phyloP scores from a whole-genome alignment of 2,797 vertebrate genomes.

The Prionace glauca region DNA sequence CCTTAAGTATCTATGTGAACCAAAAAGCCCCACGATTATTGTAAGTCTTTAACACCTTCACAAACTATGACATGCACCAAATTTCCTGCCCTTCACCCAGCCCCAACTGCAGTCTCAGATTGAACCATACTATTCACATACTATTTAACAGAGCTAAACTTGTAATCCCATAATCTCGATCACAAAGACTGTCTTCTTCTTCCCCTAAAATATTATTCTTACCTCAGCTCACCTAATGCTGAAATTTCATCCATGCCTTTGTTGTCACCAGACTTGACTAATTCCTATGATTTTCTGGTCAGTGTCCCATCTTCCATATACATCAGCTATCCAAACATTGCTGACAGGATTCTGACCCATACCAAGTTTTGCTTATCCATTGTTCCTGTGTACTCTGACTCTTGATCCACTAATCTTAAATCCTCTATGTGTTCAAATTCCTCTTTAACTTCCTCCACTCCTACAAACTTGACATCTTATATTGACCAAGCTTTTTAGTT shows the following conservation, averaged over 20 bases:
- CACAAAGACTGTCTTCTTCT: background rate
- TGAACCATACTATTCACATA: background rate
- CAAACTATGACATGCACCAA: background rate
- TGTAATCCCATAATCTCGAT: background rate
- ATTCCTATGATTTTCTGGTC: background rate
- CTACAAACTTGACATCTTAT: background rate
- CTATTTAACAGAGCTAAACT: background rate
- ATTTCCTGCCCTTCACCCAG: background rate
- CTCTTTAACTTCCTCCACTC: no score
- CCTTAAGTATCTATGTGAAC: background rate
- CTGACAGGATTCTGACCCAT: background rate
- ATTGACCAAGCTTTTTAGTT: background rate
- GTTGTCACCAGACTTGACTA: background rate
- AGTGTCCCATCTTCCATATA: background rate
- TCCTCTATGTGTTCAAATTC: background rate
- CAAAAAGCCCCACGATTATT: background rate
- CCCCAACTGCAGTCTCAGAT: background rate
- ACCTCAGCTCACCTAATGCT: background rate
- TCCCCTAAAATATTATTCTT: background rate
- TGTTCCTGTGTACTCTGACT: background rate
- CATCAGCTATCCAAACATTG: background rate
- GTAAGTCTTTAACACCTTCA: background rate
- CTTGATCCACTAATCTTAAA: background rate
- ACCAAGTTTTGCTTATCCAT: background rate
- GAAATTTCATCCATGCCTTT: background rate